These are phyloP conservation scores for Laticauda laticaudata DNA, from an alignment of 2,113 vertebrate genomes.

Conservation along the genomic window DNA sequence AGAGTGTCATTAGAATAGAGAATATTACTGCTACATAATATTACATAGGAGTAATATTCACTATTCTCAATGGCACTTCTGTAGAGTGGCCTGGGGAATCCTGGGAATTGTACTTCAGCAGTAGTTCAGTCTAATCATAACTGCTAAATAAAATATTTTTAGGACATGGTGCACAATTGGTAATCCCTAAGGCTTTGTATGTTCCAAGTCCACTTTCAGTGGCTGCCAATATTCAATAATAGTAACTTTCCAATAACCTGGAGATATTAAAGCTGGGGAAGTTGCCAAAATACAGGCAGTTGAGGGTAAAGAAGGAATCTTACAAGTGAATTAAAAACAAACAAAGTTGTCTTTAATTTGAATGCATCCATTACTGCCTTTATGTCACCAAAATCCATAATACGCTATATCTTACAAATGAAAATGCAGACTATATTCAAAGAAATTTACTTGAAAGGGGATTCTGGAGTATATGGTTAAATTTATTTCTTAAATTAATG, in stretches of 20 bases:
- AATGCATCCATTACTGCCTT: neutral
- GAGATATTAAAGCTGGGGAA: neutral
- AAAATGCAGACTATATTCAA: neutral
- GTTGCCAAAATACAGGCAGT: neutral
- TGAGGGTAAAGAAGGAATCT: neutral
- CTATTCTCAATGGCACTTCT: neutral
- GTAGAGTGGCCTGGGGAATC: neutral
- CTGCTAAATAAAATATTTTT: conserved; percentile 21
- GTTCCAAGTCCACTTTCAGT: neutral
- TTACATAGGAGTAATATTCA: neutral
- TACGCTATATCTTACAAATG: neutral
- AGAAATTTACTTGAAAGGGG: neutral
- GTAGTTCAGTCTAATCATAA: conserved; percentile 5
- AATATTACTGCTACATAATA: neutral
- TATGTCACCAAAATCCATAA: neutral
- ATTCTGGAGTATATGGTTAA: neutral
- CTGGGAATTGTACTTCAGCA: neutral
- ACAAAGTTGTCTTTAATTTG: neutral
- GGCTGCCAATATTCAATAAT: neutral
- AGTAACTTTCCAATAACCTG: neutral
- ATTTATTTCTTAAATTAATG: neutral
- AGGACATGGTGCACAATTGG: conserved; percentile 1
- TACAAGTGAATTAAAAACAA: neutral
- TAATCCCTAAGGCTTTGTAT: neutral
- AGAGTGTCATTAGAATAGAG: neutral